These are phyloP conservation scores for Meandrina meandrites DNA, from an alignment of 92 coral and sea anemone species.

Conservation along the genomic window DNA sequence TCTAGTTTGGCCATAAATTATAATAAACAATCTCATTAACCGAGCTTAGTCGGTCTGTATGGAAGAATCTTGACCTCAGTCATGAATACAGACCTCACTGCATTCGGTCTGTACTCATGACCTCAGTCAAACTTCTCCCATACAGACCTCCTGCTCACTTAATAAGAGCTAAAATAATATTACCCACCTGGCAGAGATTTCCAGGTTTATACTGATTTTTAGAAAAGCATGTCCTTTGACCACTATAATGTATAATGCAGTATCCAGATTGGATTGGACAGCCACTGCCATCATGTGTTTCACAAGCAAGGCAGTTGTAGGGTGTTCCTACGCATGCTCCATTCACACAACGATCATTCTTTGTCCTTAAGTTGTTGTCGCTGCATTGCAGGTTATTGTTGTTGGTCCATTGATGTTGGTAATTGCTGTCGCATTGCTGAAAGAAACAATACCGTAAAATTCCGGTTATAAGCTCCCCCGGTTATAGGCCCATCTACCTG, in stretches of 20 bases:
- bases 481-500: not conserved
- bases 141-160: no score
- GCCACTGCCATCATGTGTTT: constrained; percentile 69
- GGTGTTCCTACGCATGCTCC: constrained; percentile 80
- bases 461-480: not conserved
- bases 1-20: no score
- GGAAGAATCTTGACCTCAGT: no score
- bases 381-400: constrained; percentile 80
- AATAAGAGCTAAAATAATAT: no score
- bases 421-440: constrained; percentile 84
- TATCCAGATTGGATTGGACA: constrained; percentile 64
- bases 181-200: constrained; percentile 71
- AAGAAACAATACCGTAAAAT: not conserved
- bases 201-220: constrained; percentile 65
- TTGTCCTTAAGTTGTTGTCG: constrained; percentile 64
- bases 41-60: no score
- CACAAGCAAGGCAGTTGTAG: constrained; percentile 74
- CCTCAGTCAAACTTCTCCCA: no score
- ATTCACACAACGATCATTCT: constrained; percentile 68
- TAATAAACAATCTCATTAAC: no score
- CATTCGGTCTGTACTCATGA: no score
- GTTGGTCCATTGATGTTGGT: constrained; percentile 65
- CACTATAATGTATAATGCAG: constrained; percentile 58
- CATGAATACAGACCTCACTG: no score
- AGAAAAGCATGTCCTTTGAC: constrained; percentile 59